A percentile compares a stretch with the other conserved stretches of the same genome.
These are phyloP conservation scores for Crematogaster levior DNA, from an alignment of 2,888 invertebrate genomes.

Conservation along the genomic window DNA sequence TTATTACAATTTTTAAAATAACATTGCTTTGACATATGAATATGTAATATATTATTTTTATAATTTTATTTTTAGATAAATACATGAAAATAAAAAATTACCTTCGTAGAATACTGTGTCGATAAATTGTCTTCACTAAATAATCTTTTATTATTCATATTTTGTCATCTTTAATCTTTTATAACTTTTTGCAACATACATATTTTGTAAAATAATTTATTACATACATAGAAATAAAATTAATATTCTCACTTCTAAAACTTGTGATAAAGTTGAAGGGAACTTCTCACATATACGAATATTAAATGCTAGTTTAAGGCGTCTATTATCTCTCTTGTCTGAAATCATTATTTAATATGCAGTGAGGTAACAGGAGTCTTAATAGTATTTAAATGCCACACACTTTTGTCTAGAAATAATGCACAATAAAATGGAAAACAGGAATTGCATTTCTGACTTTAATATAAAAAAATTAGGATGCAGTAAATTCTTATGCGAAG, in stretches of 20 bases:
- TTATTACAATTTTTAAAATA: constrained; percentile 17
- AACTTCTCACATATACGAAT: background rate
- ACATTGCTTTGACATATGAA: background rate
- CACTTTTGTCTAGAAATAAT: background rate
- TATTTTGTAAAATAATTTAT: background rate
- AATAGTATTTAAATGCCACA: background rate
- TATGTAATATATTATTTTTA: constrained; percentile 11
- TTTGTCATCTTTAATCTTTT: background rate
- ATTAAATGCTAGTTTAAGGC: background rate
- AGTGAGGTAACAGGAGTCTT: background rate
- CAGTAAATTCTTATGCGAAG: background rate
- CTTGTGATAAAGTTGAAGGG: background rate
- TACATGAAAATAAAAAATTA: background rate
- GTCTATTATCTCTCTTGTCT: background rate
- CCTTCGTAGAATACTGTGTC: background rate
- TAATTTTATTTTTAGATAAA: background rate
- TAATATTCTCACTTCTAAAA: background rate
- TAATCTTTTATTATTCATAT: background rate
- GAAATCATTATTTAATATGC: background rate
- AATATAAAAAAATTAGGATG: constrained; percentile 7
- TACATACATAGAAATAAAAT: background rate
- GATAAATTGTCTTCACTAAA: constrained; percentile 4
- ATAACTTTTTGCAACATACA: background rate
- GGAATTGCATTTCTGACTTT: background rate
- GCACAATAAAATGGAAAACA: background rate